phyloP scores from a whole-genome alignment of 2,797 vertebrate genomes.

The Mastacembelus armatus region DNA sequence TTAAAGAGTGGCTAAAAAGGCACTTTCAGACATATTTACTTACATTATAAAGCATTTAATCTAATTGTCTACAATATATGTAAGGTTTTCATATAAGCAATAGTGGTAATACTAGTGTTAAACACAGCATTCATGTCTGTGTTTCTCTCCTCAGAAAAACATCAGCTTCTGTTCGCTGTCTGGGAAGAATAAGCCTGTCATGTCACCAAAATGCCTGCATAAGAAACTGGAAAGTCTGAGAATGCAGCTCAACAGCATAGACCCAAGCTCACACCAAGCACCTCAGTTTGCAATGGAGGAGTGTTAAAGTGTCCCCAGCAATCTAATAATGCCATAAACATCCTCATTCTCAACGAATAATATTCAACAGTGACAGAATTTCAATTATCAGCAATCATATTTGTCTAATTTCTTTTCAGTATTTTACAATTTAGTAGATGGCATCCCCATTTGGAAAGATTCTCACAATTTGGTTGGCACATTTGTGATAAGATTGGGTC shows the following conservation, averaged over 20 bases:
- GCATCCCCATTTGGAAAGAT: no score
- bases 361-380: neutral
- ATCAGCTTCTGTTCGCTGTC: accelerated
- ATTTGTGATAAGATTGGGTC: no score
- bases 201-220: neutral
- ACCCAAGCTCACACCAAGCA: accelerated
- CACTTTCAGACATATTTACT: no score
- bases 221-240: accelerated
- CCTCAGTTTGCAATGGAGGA: neutral
- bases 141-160: neutral
- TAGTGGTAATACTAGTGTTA: no score
- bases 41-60: no score
- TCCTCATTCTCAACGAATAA: neutral
- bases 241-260: accelerated
- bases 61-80: no score
- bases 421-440: no score
- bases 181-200: accelerated
- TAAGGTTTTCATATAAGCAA: no score
- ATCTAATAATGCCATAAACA: no score
- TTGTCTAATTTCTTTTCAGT: no score
- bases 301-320: neutral
- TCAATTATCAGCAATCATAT: neutral
- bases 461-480: no score
- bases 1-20: no score
- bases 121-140: neutral